phyloP scores from a whole-genome alignment of 2,113 vertebrate species.

The Platysteira castanea region DNA sequence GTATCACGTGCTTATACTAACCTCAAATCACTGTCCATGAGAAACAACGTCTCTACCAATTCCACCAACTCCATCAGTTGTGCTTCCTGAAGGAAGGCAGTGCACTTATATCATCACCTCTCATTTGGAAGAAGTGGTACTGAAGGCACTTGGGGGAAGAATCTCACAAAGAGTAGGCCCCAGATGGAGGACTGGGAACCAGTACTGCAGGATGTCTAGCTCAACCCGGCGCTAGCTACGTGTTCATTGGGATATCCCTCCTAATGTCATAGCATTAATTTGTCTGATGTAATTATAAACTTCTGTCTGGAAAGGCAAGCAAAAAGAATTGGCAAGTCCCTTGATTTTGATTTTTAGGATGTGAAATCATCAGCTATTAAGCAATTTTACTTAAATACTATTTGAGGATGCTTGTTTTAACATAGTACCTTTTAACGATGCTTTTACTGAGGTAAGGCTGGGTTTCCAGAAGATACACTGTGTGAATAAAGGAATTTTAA shows the following conservation, averaged over 20 bases:
- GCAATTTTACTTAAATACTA: background rate
- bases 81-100: background rate
- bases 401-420: background rate
- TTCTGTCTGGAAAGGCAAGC: background rate
- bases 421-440: background rate
- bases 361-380: background rate
- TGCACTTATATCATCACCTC: rapidly evolving
- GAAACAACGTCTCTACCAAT: background rate
- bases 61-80: background rate
- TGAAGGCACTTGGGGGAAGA: rapidly evolving
- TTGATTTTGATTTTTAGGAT: background rate
- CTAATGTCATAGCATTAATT: background rate
- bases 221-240: no score
- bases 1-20: rapidly evolving
- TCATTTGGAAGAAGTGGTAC: background rate
- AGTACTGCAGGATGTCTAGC: background rate
- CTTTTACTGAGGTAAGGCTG: background rate
- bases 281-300: background rate
- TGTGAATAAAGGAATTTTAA: background rate
- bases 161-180: background rate
- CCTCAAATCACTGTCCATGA: rapidly evolving
- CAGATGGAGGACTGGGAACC: background rate
- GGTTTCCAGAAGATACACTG: background rate
- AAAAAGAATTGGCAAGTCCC: background rate
- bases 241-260: background rate